Evolutionary conservation across 2,797 vertebrate genomes (phyloP), one percentile per base, ranked within the genome.

Genomic region (Gadopsis marmoratus): DNA sequence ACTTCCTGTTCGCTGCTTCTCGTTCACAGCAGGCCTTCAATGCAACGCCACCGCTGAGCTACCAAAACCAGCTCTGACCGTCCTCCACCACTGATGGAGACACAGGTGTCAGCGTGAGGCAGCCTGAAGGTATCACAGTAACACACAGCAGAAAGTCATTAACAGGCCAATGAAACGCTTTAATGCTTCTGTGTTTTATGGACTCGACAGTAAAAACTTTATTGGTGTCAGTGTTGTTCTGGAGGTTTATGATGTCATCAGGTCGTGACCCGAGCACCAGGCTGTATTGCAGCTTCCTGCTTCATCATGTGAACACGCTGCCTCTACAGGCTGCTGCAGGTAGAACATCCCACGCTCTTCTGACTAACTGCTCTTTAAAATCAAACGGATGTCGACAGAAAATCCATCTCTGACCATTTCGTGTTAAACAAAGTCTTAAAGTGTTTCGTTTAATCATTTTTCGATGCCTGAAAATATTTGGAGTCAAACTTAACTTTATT

Each of bases 181-280:
- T 19, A 64, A 48, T 23, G 50, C 48, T 12, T 56, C 33, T 26
- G 35, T 45, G 60, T 45, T 69, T 70, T 74, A 70, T 29, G 12
- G 45, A 37, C 10, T 29, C 23, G 16, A n/a, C 62, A 45, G 37
- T 72, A 54, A 61, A 77, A 48, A 29, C 64, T 53, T 70, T 80
- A 69, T 41, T 53, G 16, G 59, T 41, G 35, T 55, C 2, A 26
- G 12, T 50, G 71, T 56, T 61, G 62, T 61, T 68, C 45, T 63
- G 41, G 50, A 51, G 45, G 59, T 45, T 69, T 39, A 60, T 70
- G 43, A 75, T 66, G 78, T 76, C 66, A 71, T 60, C 29, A 19
- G 66, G 45, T 54, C 8, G 7, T 23, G 65, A 67, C 47, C 63
- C 17, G 12, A 45, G 53, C 9, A 10, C 13, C 43, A 3, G n/a